Evolutionary conservation across 2,113 vertebrate genomes (phyloP).

Genomic region (Delphinus delphis): DNA sequence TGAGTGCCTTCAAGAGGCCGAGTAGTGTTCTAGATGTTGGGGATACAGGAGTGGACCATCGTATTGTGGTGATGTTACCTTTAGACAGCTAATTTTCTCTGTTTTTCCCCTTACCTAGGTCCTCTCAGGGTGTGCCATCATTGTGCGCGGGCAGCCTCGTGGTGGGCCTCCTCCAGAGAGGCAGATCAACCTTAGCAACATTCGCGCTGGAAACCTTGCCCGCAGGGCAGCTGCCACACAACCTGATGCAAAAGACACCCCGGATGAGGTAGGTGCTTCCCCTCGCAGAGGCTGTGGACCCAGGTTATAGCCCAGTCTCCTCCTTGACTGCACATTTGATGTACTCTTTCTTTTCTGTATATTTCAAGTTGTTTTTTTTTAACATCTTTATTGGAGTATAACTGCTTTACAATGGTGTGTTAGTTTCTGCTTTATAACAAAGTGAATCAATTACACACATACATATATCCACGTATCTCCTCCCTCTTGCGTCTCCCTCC

Average conservation of each 20-base stretch:
- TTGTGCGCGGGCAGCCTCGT: slow-evolving; percentile 95
- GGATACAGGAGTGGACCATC: background rate
- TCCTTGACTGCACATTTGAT: background rate
- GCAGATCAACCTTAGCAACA: slow-evolving; percentile 98
- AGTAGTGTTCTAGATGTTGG: background rate
- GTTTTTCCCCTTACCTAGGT: slow-evolving; percentile 82
- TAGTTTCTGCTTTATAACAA: too few relatives aligned
- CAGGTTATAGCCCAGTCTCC: background rate
- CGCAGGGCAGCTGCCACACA: slow-evolving; percentile 90
- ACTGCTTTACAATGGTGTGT: too few relatives aligned
- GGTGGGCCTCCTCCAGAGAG: slow-evolving; percentile 95
- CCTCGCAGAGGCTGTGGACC: background rate
- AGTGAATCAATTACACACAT: too few relatives aligned
- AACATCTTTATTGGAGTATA: too few relatives aligned
- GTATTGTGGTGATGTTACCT: background rate
- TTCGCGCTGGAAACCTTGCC: slow-evolving; percentile 92
- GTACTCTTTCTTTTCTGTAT: background rate
- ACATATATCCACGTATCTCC: too few relatives aligned
- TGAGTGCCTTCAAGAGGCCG: background rate
- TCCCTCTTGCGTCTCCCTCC: too few relatives aligned
- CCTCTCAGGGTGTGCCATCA: slow-evolving; percentile 97
- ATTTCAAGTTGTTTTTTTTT: background rate
- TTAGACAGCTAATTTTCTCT: background rate
- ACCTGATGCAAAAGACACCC: slow-evolving; percentile 92
- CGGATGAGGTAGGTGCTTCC: slow-evolving; percentile 89